These are phyloP conservation scores for Cephus spinipes DNA, from an alignment of 2,888 invertebrate species.

Conservation along the genomic window DNA sequence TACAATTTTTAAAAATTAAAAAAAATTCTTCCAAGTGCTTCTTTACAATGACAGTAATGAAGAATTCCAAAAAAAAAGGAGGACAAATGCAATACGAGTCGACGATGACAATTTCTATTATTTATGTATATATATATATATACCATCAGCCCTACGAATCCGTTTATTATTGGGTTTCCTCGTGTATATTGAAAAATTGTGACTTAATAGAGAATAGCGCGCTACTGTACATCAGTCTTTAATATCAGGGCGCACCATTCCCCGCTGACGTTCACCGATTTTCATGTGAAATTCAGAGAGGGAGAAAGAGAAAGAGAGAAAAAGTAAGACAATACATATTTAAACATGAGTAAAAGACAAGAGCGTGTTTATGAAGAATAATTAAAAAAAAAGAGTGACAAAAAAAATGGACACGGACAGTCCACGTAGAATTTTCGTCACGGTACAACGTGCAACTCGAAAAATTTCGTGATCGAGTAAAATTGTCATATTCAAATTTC, in stretches of 20 bases:
- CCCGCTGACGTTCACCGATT: conserved; percentile 50
- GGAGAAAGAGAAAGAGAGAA: neutral
- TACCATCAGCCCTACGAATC: conserved; percentile 46
- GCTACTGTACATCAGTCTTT: conserved; percentile 67
- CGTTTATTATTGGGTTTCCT: conserved; percentile 23
- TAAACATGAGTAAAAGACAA: no score
- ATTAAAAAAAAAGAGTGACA: neutral
- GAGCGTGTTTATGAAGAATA: no score
- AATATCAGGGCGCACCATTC: conserved; percentile 67
- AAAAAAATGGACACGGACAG: neutral
- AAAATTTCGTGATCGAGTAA: neutral
- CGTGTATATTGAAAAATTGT: conserved; percentile 19
- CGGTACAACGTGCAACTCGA: neutral
- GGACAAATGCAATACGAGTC: no score
- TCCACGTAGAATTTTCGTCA: neutral
- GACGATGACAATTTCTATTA: no score
- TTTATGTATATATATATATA: no score
- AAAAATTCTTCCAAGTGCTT: no score
- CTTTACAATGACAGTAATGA: no score
- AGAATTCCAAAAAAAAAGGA: no score
- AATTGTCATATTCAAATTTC: no score
- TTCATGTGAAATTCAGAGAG: conserved; percentile 18
- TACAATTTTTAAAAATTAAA: no score
- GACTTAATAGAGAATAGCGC: conserved; percentile 60
- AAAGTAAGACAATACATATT: no score